Evolutionary conservation across 2,888 invertebrate genomes (phyloP), one percentile per base, ranked within the genome.

Genomic region (Cataglyphis albicans): DNA sequence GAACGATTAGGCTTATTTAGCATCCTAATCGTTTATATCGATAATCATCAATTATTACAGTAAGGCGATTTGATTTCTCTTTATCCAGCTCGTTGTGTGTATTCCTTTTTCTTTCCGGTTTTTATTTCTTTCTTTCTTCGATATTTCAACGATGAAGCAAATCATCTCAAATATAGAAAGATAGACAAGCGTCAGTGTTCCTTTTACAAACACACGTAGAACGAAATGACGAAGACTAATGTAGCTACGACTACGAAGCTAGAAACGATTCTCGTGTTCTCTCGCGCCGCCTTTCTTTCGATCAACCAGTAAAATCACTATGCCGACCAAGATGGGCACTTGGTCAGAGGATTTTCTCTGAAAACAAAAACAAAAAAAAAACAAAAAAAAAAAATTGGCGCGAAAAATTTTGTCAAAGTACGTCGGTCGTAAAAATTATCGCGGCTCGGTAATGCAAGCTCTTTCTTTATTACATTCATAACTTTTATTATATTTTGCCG

Each of bases 1-100:
- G 59, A 76, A 74, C 86, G 87, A 86, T 88, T 87, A 82, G 84
- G 86, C 88, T 84, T 84, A 86, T 86, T 87, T 84, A 78, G 67
- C 78, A 75, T 76, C 38, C 86, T 88, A 85, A 90, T 89, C 70
- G 59, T 83, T 70, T 80, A 83, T 88, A 57, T 83, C 73, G 82
- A 82, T 85, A 74, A 86, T 59, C 44, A 57, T 88, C 84, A 29
- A 29, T 81, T 80, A 70, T 81, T 81, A 86, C 84, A 65, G 84
- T 91, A 90, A 92, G 90, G 89, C 91, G 86, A 86, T 92, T 91
- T 89, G 88, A 92, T 90, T 91, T 81, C 59, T 68, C 21, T 59
- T 59, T 57, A 67, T 57, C 57, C 25, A 76, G 75, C 52, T 68
- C 44, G 59, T 57, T 55, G n/a, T n/a, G 25, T n/a, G 25, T 25